phyloP scores from a whole-genome alignment of 2,888 invertebrate genomes.

The Ashinkailepas kermadecensis region DNA sequence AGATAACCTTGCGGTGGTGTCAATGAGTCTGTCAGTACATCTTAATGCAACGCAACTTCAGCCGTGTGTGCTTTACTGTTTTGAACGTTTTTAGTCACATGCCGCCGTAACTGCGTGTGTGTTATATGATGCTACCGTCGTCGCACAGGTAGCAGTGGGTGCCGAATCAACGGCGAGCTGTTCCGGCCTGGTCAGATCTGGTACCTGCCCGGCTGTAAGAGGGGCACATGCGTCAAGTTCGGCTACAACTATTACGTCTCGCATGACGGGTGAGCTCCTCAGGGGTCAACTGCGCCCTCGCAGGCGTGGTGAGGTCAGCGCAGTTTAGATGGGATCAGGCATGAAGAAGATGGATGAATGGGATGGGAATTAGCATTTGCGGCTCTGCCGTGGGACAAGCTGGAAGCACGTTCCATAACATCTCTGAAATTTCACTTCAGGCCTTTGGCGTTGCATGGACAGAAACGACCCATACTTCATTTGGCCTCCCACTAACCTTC shows the following conservation, averaged over 20 bases:
- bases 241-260: constrained; percentile 11
- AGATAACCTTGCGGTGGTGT: too few species aligned
- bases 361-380: not conserved
- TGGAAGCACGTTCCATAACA: not conserved
- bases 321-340: not conserved
- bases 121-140: not conserved
- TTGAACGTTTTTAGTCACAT: too few species aligned
- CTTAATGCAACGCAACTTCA: too few species aligned
- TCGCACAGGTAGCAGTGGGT: not conserved
- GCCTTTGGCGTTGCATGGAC: too few species aligned
- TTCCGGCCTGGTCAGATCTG: not conserved
- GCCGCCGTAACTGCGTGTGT: too few species aligned
- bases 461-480: too few species aligned
- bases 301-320: not conserved
- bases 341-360: not conserved
- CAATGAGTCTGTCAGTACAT: too few species aligned
- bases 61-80: too few species aligned
- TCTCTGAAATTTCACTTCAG: too few species aligned
- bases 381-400: not conserved
- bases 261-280: not conserved
- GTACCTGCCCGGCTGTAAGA: not conserved
- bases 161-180: not conserved
- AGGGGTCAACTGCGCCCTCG: not conserved
- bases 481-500: too few species aligned
- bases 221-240: constrained; percentile 10